Evolutionary conservation across 2,113 vertebrate species (phyloP).

Genomic region (Podarcis raffonei): DNA sequence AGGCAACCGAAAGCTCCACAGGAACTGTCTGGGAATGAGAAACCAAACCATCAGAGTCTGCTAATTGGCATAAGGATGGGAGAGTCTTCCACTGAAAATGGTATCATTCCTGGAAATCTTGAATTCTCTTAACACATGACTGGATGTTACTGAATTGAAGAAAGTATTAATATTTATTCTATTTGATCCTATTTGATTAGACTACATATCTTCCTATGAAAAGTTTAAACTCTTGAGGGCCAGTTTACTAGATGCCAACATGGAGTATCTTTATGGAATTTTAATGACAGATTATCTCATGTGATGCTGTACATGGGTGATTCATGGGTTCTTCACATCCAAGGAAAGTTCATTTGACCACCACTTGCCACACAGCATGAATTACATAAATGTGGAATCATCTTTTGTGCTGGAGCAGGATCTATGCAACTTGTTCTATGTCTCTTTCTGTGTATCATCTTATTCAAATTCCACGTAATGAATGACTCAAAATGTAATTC

Average conservation of each 20-base stretch:
- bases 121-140: neutral
- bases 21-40: conserved; percentile 83
- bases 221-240: neutral
- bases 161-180: neutral
- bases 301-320: neutral
- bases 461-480: neutral
- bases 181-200: neutral
- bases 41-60: neutral
- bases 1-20: conserved; percentile 96
- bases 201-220: neutral
- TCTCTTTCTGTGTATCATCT: neutral
- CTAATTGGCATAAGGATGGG: neutral
- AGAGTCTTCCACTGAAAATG: neutral
- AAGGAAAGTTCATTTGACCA: neutral
- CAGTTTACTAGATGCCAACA: neutral
- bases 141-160: neutral
- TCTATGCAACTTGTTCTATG: neutral
- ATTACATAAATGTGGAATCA: neutral
- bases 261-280: neutral
- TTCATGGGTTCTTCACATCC: neutral
- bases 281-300: neutral
- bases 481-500: neutral
- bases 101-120: neutral
- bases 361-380: neutral
- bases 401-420: neutral